Evolutionary conservation across 2,888 invertebrate genomes (phyloP).

Genomic region (Eucera pruinosa): DNA sequence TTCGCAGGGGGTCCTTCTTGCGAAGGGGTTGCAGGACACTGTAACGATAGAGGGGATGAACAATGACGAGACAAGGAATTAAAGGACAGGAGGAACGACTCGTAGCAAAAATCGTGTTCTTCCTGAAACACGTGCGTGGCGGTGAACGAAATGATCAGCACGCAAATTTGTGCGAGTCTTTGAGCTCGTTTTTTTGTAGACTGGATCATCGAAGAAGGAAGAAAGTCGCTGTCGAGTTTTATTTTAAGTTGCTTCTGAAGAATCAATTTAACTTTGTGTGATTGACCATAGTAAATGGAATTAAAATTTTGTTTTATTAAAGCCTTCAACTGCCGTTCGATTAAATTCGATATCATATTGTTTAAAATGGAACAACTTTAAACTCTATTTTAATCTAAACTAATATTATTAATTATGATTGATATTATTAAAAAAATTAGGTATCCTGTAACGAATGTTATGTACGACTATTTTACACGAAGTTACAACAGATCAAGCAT

Average conservation of each 20-base stretch:
- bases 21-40: slow-evolving; percentile 61
- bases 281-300: not conserved
- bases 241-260: no score
- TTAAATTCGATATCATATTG: no score
- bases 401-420: no score
- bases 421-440: no score
- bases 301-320: not conserved
- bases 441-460: no score
- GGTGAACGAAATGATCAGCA: slow-evolving; percentile 23
- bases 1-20: slow-evolving; percentile 69
- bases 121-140: slow-evolving; percentile 10
- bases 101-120: not conserved
- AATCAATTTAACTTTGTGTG: no score
- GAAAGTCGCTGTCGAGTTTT: no score
- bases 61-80: slow-evolving; percentile 42
- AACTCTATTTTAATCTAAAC: not conserved
- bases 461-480: no score
- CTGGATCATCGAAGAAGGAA: no score
- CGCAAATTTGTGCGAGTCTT: no score
- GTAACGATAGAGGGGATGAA: not conserved
- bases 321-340: not conserved
- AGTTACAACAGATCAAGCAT: no score
- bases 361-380: not conserved
- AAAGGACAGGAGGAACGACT: slow-evolving; percentile 10
- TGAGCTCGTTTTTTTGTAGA: no score